These are phyloP conservation scores for Harpagoxenus sublaevis DNA, from an alignment of 2,888 invertebrate species.

Conservation along the genomic window DNA sequence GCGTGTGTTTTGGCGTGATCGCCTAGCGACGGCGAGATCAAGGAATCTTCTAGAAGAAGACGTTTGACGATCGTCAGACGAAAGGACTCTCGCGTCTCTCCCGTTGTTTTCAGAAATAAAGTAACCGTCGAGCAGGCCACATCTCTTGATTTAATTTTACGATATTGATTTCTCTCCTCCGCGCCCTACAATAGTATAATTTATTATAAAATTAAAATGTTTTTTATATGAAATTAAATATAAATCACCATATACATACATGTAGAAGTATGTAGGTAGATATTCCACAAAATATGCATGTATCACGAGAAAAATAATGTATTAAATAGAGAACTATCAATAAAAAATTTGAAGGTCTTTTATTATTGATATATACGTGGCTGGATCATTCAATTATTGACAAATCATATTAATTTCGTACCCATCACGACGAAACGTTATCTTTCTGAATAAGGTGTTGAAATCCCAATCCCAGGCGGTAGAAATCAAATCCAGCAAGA, in stretches of 20 bases:
- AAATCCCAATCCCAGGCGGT: slow-evolving; percentile 26
- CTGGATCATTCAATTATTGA: background rate
- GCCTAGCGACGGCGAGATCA: no score
- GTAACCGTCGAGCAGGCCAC: no score
- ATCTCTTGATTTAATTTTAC: no score
- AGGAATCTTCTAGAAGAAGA: no score
- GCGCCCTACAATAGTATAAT: background rate
- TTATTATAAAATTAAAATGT: background rate
- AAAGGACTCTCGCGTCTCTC: no score
- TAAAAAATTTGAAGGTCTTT: background rate
- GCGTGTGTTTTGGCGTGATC: no score
- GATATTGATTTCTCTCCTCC: no score
- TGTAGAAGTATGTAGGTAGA: background rate
- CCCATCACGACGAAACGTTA: background rate
- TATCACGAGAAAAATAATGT: background rate
- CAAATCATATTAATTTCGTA: background rate
- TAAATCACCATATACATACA: background rate
- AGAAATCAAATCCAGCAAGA: slow-evolving; percentile 72
- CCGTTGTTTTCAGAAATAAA: no score
- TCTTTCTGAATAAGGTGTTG: slow-evolving; percentile 48
- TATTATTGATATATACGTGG: background rate
- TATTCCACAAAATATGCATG: background rate
- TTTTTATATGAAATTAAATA: background rate
- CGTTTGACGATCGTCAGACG: no score
- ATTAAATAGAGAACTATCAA: background rate